Evolutionary conservation across 1,140 invertebrate genomes (phyloP).

Genomic region (Reticulitermes speratus): DNA sequence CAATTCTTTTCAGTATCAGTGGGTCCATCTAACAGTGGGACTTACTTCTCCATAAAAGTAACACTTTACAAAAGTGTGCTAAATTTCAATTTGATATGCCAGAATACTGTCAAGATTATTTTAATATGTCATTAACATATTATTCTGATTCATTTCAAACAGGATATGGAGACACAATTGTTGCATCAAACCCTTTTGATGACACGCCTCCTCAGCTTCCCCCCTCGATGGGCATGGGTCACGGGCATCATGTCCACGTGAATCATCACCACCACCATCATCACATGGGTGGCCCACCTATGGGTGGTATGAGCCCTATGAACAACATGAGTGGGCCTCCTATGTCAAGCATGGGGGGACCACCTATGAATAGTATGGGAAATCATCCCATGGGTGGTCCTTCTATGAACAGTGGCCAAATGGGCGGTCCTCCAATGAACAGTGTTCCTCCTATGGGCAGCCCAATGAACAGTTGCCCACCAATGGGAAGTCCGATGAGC

Average conservation of each 20-base stretch:
- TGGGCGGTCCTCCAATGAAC: conserved; percentile 44
- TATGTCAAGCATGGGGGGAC: conserved; percentile 60
- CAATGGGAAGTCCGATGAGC: conserved; percentile 63
- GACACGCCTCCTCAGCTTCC: conserved; percentile 73
- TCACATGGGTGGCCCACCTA: conserved; percentile 65
- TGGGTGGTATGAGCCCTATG: conserved; percentile 54
- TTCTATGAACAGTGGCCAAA: conserved; percentile 43
- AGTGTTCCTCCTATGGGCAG: conserved; percentile 61
- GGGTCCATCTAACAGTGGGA: no score
- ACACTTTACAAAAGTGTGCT: no score
- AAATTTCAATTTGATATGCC: no score
- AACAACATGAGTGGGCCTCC: conserved; percentile 44
- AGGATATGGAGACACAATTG: conserved; percentile 87
- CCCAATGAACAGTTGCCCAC: conserved; percentile 51
- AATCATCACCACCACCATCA: conserved; percentile 45
- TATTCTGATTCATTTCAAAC: conserved; percentile 32
- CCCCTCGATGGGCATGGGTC: conserved; percentile 46
- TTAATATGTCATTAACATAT: neutral
- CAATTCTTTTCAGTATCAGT: no score
- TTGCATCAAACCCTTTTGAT: conserved; percentile 94
- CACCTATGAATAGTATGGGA: conserved; percentile 56
- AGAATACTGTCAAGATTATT: neutral
- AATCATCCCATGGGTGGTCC: conserved; percentile 59
- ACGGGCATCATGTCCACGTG: conserved; percentile 55
- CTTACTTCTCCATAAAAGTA: no score